These are phyloP conservation scores for Neostethus bicornis DNA, from an alignment of 2,797 vertebrate genomes.

Conservation along the genomic window DNA sequence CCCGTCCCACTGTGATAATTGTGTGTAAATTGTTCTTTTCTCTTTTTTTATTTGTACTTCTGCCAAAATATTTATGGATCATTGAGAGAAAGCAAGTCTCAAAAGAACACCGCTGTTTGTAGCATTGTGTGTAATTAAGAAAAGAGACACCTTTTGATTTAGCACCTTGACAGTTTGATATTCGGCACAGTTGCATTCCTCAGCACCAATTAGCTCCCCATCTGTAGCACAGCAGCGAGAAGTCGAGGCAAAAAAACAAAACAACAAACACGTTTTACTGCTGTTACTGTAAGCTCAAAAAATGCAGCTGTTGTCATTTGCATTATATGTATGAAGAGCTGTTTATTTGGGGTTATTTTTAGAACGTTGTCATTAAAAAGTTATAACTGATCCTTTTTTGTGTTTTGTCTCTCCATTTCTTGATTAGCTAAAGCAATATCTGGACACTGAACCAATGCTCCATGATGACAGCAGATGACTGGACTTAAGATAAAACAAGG, in stretches of 20 bases:
- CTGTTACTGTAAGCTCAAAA: constrained; percentile 41
- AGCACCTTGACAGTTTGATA: constrained; percentile 70
- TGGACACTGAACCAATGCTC: constrained; percentile 84
- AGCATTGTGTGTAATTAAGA: constrained; percentile 83
- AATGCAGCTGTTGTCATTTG: too few relatives aligned
- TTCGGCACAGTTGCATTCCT: constrained; percentile 72
- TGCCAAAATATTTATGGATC: constrained; percentile 76
- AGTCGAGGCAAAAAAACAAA: constrained; percentile 18
- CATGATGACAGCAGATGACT: constrained; percentile 35
- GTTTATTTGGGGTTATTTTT: too few relatives aligned
- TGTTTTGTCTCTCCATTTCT: constrained; percentile 30
- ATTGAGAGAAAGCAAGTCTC: constrained; percentile 58
- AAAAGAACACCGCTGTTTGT: constrained; percentile 70
- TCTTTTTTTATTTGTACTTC: constrained; percentile 59
- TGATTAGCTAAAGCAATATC: constrained; percentile 89
- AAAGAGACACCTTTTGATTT: constrained; percentile 77
- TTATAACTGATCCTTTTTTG: too few relatives aligned
- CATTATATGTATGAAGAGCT: too few relatives aligned
- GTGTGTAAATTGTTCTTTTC: constrained; percentile 75
- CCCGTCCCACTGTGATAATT: constrained; percentile 77
- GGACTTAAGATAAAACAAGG: constrained; percentile 43
- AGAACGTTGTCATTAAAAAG: too few relatives aligned
- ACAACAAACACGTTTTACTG: constrained; percentile 31
- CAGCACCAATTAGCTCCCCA: constrained; percentile 76
- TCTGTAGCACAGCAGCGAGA: constrained; percentile 67